A percentile compares a stretch with the other conserved stretches of the same genome.
Conservation (phyloP, 1,140 invertebrate species). For the Phenacoccus solenopsis region DNA sequence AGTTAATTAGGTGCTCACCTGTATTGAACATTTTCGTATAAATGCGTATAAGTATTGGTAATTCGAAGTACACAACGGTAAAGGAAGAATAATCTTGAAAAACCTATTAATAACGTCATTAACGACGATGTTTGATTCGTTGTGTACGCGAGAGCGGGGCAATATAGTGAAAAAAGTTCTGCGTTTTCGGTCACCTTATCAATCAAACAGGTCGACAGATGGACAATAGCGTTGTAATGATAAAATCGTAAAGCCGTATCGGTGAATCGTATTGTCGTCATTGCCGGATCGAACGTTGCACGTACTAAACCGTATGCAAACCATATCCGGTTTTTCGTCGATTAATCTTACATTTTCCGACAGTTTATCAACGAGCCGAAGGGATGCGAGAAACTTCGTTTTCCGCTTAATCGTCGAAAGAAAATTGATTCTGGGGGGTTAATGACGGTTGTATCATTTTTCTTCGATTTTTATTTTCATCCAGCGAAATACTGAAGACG, state of each 20-base stretch:
- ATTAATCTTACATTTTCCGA: not conserved
- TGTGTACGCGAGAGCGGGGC: too few species aligned
- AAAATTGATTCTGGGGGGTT: not conserved
- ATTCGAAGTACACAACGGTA: too few species aligned
- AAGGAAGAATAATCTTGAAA: too few species aligned
- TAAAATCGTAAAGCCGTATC: not conserved
- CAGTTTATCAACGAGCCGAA: not conserved
- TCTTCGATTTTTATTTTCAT: too few species aligned
- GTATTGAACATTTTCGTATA: too few species aligned
- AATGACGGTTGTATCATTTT: not conserved
- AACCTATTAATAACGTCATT: too few species aligned
- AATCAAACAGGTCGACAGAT: not conserved
- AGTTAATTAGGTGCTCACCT: too few species aligned
- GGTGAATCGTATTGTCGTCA: not conserved
- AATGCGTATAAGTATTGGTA: too few species aligned
- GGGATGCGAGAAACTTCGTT: not conserved
- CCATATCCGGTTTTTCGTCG: slow-evolving; percentile 1
- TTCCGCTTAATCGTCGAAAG: not conserved
- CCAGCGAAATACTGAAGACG: too few species aligned
- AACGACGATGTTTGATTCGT: too few species aligned
- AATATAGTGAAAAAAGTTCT: too few species aligned
- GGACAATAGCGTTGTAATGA: slow-evolving; percentile 1
- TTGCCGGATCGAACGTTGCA: not conserved
- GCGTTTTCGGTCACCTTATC: slow-evolving; percentile 1
- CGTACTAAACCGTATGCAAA: not conserved